These are phyloP conservation scores for Theristus sp. DNA, from an alignment of 2,888 invertebrate genomes.

Conservation along the genomic window DNA sequence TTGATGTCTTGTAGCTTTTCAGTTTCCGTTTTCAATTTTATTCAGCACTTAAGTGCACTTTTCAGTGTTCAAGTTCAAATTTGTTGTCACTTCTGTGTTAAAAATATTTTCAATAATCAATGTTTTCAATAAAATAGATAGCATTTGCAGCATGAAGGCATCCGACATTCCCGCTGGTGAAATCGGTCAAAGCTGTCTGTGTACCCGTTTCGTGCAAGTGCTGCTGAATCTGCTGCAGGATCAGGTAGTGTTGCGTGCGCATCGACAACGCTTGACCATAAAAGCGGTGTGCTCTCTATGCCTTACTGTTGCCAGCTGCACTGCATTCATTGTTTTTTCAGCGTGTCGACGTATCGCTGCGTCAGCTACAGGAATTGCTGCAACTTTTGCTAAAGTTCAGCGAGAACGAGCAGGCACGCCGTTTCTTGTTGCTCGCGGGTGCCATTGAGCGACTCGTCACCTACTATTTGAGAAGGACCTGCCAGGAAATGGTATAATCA, in stretches of 20 bases:
- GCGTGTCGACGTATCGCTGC: slow-evolving; percentile 24
- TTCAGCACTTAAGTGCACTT: too few species aligned
- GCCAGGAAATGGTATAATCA: slow-evolving; percentile 51
- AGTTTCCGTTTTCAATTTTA: too few species aligned
- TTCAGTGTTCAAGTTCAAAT: too few species aligned
- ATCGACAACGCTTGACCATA: too few species aligned
- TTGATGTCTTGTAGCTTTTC: too few species aligned
- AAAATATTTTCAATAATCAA: too few species aligned
- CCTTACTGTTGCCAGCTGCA: background rate
- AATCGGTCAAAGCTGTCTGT: background rate
- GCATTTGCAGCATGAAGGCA: too few species aligned
- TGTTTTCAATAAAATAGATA: too few species aligned
- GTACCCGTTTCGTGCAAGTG: background rate
- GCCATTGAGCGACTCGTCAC: slow-evolving; percentile 74
- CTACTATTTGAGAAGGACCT: slow-evolving; percentile 71
- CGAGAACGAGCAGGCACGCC: slow-evolving; percentile 78
- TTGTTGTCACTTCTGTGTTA: too few species aligned
- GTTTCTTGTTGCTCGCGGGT: slow-evolving; percentile 63
- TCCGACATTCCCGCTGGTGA: too few species aligned
- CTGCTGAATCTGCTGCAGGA: background rate
- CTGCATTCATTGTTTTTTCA: background rate
- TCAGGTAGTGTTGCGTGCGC: too few species aligned
- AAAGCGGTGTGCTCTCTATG: too few species aligned
- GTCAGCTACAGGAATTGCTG: slow-evolving; percentile 75
- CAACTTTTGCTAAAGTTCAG: slow-evolving; percentile 76